Conservation (phyloP, 2,888 invertebrate genomes). For the Ischnus inquisitorius region DNA sequence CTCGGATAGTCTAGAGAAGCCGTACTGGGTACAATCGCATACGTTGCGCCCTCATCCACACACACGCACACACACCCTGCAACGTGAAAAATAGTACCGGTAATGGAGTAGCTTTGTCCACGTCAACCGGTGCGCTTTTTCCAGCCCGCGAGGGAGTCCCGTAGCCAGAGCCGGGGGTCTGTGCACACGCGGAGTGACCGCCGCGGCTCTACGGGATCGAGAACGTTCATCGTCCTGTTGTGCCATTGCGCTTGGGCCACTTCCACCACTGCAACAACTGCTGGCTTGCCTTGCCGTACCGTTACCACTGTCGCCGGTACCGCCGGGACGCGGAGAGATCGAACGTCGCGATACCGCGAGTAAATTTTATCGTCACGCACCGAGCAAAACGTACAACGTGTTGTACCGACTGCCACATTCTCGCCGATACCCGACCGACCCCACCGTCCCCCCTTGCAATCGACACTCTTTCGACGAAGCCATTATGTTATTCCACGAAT, state of each 20-base stretch:
- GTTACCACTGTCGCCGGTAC: conserved; percentile 29
- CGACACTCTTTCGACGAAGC: conserved; percentile 55
- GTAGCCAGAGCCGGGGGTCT: conserved; percentile 41
- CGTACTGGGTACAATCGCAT: conserved; percentile 18
- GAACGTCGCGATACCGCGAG: conserved; percentile 61
- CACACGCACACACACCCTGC: conserved; percentile 21
- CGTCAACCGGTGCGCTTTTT: conserved; percentile 64
- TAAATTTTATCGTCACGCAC: conserved; percentile 74
- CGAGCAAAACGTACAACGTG: conserved; percentile 28
- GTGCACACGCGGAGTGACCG: conserved; percentile 43
- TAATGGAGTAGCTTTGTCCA: conserved; percentile 74
- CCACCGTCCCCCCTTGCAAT: background rate
- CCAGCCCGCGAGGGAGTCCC: conserved; percentile 49
- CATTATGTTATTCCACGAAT: conserved; percentile 53
- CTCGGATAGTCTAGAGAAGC: conserved; percentile 9
- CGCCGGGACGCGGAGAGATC: conserved; percentile 46
- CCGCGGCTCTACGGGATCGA: conserved; percentile 44
- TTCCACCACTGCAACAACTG: conserved; percentile 52
- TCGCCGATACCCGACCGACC: conserved; percentile 5
- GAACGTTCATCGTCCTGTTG: conserved; percentile 59
- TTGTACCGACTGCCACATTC: conserved; percentile 22
- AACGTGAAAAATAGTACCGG: conserved; percentile 71
- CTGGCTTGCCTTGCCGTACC: conserved; percentile 10
- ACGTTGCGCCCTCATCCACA: conserved; percentile 31
- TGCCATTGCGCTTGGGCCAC: conserved; percentile 50